Conservation (phyloP, 2,888 invertebrate genomes). For the Aspidiotus destructor region DNA sequence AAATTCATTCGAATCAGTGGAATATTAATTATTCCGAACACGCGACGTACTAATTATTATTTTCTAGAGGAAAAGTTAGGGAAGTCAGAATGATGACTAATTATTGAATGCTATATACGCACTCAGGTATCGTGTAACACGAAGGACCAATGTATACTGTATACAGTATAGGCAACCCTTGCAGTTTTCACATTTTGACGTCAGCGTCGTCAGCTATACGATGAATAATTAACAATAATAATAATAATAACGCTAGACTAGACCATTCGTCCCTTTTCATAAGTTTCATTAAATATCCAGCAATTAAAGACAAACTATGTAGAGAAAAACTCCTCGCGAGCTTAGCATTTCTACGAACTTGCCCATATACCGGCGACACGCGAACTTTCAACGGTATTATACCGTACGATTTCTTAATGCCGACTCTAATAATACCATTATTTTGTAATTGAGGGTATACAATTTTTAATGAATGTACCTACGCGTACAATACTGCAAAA, state of each 20-base stretch:
- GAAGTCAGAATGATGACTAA: conserved; percentile 30
- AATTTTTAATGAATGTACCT: conserved; percentile 20
- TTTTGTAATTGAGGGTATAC: conserved; percentile 27
- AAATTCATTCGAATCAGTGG: conserved; percentile 20
- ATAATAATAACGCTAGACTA: conserved; percentile 30
- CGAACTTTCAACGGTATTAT: conserved; percentile 17
- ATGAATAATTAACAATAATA: conserved; percentile 31
- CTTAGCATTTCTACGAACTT: conserved; percentile 27
- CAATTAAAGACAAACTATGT: conserved; percentile 29
- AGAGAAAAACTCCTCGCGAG: conserved; percentile 23
- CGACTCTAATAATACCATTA: conserved; percentile 24
- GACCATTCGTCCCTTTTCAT: conserved; percentile 26
- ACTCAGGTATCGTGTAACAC: conserved; percentile 29
- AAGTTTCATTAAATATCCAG: conserved; percentile 29
- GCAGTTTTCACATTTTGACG: conserved; percentile 20
- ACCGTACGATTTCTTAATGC: conserved; percentile 25
- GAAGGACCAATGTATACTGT: conserved; percentile 3
- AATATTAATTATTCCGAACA: conserved; percentile 30
- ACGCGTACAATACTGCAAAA: background rate
- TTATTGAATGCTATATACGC: conserved; percentile 23
- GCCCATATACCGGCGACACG: conserved; percentile 16
- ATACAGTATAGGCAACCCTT: conserved; percentile 18
- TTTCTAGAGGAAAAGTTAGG: conserved; percentile 26
- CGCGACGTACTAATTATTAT: conserved; percentile 31
- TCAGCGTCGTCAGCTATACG: conserved; percentile 25